Conservation (phyloP, 2,113 vertebrate species). For the Zosterops hypoxanthus region DNA sequence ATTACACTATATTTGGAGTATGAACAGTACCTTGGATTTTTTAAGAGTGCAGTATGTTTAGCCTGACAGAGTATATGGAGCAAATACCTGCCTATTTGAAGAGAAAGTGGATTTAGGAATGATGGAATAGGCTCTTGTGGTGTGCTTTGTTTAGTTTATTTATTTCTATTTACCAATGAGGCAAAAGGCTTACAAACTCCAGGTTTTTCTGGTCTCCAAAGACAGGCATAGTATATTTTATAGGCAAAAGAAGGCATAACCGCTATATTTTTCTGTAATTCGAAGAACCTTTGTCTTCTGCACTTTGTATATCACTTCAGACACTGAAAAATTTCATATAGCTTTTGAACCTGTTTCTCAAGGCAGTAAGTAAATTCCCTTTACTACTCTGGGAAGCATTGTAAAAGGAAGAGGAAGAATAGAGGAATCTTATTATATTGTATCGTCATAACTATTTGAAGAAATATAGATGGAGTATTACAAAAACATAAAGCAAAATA, state of each 20-base stretch:
- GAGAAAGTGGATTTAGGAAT: constrained; percentile 28
- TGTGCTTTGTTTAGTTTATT: constrained; percentile 35
- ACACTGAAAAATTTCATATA: background rate
- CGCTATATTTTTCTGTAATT: constrained; percentile 13
- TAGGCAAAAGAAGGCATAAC: background rate
- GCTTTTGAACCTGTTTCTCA: constrained; percentile 16
- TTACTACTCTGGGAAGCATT: background rate
- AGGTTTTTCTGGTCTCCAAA: constrained; percentile 18
- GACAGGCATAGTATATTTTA: background rate
- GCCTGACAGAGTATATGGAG: background rate
- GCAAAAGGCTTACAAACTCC: constrained; percentile 8
- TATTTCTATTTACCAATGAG: constrained; percentile 49
- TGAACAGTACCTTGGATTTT: background rate
- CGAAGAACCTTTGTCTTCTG: background rate
- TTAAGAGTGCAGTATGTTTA: constrained; percentile 28
- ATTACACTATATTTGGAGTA: background rate
- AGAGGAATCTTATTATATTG: background rate
- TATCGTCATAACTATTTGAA: background rate
- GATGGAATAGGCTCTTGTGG: background rate
- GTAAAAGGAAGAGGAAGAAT: background rate
- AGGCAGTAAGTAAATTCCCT: background rate
- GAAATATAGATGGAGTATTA: constrained; percentile 10
- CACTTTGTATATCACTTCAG: constrained; percentile 30
- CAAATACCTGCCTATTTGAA: constrained; percentile 21
- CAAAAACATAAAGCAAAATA: background rate